phyloP scores from a whole-genome alignment of 1,140 invertebrate species.

The Sarcophaga peregrina region DNA sequence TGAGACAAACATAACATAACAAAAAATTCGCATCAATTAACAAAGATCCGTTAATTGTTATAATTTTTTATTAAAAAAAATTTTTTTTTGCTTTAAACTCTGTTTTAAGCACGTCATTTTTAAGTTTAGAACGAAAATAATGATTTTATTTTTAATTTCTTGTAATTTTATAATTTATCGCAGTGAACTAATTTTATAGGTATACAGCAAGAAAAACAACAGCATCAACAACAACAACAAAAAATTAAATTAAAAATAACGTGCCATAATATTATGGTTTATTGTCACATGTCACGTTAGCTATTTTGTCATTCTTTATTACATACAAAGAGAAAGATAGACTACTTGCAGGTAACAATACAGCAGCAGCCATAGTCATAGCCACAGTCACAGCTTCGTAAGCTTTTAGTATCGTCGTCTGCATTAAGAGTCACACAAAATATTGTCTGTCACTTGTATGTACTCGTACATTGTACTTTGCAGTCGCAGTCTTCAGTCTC shows the following conservation, averaged over 20 bases:
- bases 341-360: background rate
- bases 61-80: too few relatives aligned
- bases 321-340: too few relatives aligned
- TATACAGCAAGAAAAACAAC: background rate
- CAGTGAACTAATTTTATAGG: background rate
- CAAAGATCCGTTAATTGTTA: slow-evolving; percentile 20
- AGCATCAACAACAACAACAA: background rate
- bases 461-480: too few relatives aligned
- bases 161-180: slow-evolving; percentile 23
- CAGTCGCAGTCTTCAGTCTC: too few relatives aligned
- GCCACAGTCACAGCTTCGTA: background rate
- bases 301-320: slow-evolving; percentile 13
- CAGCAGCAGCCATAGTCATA: background rate
- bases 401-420: too few relatives aligned
- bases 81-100: background rate
- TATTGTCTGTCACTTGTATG: too few relatives aligned
- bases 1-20: too few relatives aligned
- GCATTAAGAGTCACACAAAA: too few relatives aligned
- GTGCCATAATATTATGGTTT: slow-evolving; percentile 3
- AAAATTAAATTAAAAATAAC: background rate
- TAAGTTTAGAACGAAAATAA: background rate
- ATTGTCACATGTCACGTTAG: slow-evolving; percentile 26
- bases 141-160: slow-evolving; percentile 9
- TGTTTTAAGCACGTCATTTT: background rate
- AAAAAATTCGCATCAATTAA: background rate